Evolutionary conservation across 2,888 invertebrate genomes (phyloP).

Genomic region (Andrena dorsata): DNA sequence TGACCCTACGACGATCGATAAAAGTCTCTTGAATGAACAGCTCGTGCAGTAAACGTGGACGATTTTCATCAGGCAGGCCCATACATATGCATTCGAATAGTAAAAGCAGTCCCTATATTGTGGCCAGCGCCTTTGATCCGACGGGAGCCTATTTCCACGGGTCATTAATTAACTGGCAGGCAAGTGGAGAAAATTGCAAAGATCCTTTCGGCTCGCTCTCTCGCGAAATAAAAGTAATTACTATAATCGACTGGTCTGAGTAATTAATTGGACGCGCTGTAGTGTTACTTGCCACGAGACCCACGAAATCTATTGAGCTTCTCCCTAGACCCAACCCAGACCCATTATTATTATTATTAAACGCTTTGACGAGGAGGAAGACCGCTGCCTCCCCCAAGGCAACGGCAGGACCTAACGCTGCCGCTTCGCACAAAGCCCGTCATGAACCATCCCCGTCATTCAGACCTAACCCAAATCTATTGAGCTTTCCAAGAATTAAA

Average conservation of each 20-base stretch:
- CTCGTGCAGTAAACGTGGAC: conserved; percentile 37
- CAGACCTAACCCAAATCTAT: too few species aligned
- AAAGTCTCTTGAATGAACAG: conserved; percentile 50
- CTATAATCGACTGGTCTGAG: background rate
- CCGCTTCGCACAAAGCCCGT: too few species aligned
- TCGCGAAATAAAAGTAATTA: background rate
- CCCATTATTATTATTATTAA: too few species aligned
- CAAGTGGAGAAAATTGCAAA: background rate
- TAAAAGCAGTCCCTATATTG: conserved; percentile 13
- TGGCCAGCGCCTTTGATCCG: conserved; percentile 13
- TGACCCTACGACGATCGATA: conserved; percentile 88
- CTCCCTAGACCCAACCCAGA: too few species aligned
- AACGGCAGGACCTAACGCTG: too few species aligned
- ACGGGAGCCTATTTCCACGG: background rate
- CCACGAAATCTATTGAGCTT: background rate
- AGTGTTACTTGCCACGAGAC: background rate
- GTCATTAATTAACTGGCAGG: conserved; percentile 5
- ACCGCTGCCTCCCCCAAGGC: too few species aligned
- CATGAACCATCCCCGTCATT: too few species aligned
- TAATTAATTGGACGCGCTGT: conserved; percentile 8
- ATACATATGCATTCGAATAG: conserved; percentile 18
- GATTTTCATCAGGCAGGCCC: conserved; percentile 47
- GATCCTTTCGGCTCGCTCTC: background rate
- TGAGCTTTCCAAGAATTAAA: background rate
- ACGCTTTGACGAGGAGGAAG: too few species aligned